A percentile compares a stretch with the other conserved stretches of the same genome.
These are phyloP conservation scores for Clamator glandarius DNA, from an alignment of 2,797 vertebrate species.

Conservation along the genomic window DNA sequence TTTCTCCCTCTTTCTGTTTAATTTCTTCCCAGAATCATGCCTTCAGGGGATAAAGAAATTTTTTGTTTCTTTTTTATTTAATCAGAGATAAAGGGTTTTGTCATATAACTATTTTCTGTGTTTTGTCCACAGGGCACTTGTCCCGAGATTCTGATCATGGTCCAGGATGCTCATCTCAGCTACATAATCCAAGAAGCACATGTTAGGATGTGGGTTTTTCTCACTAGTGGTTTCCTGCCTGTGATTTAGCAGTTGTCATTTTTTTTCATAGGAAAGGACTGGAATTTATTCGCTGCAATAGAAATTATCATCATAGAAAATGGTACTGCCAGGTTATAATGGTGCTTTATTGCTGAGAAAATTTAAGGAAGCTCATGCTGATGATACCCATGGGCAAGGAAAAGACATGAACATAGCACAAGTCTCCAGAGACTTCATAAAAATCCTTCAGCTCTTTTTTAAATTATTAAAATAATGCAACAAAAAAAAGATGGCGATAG, in stretches of 20 bases:
- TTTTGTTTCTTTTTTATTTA: neutral
- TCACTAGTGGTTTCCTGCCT: neutral
- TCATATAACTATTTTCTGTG: neutral
- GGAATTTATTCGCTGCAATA: neutral
- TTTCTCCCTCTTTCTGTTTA: neutral
- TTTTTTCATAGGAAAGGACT: neutral
- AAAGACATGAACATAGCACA: neutral
- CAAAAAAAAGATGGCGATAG: rapidly evolving
- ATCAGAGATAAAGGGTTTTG: neutral
- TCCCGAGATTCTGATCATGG: neutral
- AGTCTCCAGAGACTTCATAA: neutral
- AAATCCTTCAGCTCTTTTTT: neutral
- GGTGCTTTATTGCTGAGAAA: neutral
- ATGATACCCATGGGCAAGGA: neutral
- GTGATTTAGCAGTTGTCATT: neutral
- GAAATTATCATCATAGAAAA: neutral
- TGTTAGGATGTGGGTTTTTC: neutral
- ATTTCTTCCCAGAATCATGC: neutral
- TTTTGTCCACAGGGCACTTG: neutral
- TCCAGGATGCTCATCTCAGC: neutral
- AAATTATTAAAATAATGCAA: neutral
- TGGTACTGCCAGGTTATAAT: neutral
- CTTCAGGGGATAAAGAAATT: neutral
- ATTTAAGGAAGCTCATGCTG: neutral
- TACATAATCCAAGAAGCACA: rapidly evolving